Evolutionary conservation across 2,113 vertebrate species (phyloP).

Genomic region (Entelurus aequoreus): DNA sequence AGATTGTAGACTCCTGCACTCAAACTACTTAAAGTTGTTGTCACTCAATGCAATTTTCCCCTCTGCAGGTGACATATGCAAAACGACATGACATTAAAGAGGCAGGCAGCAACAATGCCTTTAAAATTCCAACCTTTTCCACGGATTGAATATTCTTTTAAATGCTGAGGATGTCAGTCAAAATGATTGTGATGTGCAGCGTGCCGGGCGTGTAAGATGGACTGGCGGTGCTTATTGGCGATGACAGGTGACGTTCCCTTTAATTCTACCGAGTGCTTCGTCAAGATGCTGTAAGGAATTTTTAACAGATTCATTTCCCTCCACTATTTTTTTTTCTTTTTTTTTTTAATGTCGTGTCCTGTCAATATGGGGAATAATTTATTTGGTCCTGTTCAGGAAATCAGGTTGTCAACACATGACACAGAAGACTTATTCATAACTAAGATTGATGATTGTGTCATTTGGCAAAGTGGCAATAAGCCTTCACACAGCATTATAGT

Average conservation of each 20-base stretch:
- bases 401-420: constrained; percentile 36
- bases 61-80: constrained; percentile 5
- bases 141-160: constrained; percentile 28
- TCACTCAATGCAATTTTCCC: constrained; percentile 19
- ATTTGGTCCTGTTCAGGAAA: constrained; percentile 32
- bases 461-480: constrained; percentile 31
- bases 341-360: background rate
- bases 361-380: constrained; percentile 31
- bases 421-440: constrained; percentile 11
- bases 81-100: constrained; percentile 14
- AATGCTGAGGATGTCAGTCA: constrained; percentile 41
- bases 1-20: background rate
- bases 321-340: background rate
- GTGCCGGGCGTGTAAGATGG: constrained; percentile 30
- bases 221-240: constrained; percentile 43
- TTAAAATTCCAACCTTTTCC: constrained; percentile 3
- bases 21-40: constrained; percentile 13
- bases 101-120: constrained; percentile 1
- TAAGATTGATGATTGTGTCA: constrained; percentile 28
- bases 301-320: constrained; percentile 17
- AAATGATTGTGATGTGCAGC: constrained; percentile 32
- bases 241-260: constrained; percentile 51
- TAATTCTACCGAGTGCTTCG: constrained; percentile 51
- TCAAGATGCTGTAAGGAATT: constrained; percentile 31
- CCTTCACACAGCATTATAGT: constrained; percentile 1